These are phyloP conservation scores for Dicrostonyx torquatus DNA, from an alignment of 2,797 vertebrate genomes.

Conservation along the genomic window DNA sequence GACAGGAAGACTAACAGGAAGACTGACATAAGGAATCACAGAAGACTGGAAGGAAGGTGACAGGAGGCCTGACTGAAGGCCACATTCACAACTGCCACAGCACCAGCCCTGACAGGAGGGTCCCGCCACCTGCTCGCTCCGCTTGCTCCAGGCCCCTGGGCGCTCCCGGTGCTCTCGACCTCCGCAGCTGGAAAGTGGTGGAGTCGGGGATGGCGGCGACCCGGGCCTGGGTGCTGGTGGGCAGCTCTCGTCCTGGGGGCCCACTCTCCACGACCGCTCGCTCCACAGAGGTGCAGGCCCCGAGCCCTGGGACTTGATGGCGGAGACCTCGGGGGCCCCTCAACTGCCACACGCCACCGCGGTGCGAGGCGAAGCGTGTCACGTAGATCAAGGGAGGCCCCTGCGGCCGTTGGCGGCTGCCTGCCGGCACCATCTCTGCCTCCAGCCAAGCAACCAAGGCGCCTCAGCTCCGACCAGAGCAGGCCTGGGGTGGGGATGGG, in stretches of 20 bases:
- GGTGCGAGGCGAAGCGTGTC: constrained; percentile 82
- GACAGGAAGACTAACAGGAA: background rate
- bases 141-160: background rate
- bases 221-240: fast-evolving
- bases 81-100: background rate
- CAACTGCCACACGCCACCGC: constrained; percentile 68
- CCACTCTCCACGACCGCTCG: fast-evolving
- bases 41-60: background rate
- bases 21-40: background rate
- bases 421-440: fast-evolving
- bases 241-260: fast-evolving
- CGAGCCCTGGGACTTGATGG: fast-evolving
- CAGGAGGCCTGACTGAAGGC: background rate
- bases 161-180: background rate
- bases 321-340: background rate
- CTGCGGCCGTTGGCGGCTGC: fast-evolving
- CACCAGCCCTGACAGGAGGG: background rate
- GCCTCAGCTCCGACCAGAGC: fast-evolving
- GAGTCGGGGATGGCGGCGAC: background rate
- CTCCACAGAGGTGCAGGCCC: fast-evolving
- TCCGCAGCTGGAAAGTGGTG: background rate
- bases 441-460: fast-evolving
- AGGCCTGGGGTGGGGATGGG: fast-evolving
- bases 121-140: background rate
- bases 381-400: constrained; percentile 65